A percentile compares a stretch with the other conserved stretches of the same genome.
Evolutionary conservation across 2,797 vertebrate genomes (phyloP).

Genomic region (Pelodytes ibericus): DNA sequence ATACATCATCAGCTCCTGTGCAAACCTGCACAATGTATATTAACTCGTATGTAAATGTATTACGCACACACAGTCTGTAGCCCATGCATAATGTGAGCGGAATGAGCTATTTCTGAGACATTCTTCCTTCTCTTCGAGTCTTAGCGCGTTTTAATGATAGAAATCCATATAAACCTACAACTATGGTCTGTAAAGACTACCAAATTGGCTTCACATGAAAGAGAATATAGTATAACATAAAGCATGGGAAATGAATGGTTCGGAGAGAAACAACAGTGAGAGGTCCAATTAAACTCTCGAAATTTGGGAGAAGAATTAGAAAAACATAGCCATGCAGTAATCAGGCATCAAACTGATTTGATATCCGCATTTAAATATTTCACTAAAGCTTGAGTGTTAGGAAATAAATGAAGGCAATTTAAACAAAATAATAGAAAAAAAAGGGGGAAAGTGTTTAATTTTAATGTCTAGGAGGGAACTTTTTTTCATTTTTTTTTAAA

Average conservation of each 20-base stretch:
- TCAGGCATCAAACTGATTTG: conserved; percentile 23
- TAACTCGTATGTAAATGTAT: conserved; percentile 14
- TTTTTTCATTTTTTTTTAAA: not conserved
- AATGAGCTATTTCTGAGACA: conserved; percentile 4
- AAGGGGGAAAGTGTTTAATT: not conserved
- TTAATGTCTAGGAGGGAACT: not conserved
- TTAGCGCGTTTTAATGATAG: conserved; percentile 19
- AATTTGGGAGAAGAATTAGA: conserved; percentile 25
- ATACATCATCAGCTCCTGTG: not conserved
- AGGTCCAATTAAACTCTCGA: conserved; percentile 49
- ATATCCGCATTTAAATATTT: conserved; percentile 28
- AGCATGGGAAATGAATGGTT: conserved; percentile 31
- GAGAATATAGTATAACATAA: conserved; percentile 48
- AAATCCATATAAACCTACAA: conserved; percentile 14
- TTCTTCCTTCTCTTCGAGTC: conserved; percentile 1
- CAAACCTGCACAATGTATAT: not conserved
- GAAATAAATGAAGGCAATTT: conserved; percentile 15
- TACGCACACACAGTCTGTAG: not conserved
- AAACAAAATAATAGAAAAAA: conserved; percentile 21
- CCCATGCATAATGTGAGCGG: conserved; percentile 1
- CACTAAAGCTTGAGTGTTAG: not conserved
- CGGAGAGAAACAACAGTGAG: conserved; percentile 44
- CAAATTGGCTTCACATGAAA: conserved; percentile 47
- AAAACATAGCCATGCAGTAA: conserved; percentile 19
- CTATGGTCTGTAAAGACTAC: conserved; percentile 14